phyloP scores from a whole-genome alignment of 2,113 vertebrate species.

The Cygnus buccinator region DNA sequence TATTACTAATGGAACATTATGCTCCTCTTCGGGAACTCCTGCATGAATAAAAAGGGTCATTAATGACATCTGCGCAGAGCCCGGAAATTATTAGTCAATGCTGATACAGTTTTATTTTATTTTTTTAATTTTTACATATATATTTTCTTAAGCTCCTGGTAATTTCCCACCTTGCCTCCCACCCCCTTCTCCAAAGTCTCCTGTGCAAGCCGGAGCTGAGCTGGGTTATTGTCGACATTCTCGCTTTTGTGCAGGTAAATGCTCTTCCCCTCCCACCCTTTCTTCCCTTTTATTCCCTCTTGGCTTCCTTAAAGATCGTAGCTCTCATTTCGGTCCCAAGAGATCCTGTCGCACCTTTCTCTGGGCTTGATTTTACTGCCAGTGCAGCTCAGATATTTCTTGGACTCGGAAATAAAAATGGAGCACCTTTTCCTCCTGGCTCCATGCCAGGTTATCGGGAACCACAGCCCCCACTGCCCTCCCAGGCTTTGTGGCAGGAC shows the following conservation, averaged over 20 bases:
- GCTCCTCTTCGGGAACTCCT: slow-evolving; percentile 79
- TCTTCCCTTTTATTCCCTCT: slow-evolving; percentile 55
- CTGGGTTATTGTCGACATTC: background rate
- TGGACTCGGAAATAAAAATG: background rate
- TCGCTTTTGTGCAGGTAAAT: slow-evolving; percentile 55
- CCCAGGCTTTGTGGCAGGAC: background rate
- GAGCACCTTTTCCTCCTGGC: too few species aligned
- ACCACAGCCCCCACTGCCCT: too few species aligned
- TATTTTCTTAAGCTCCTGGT: slow-evolving; percentile 57
- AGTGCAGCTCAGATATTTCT: background rate
- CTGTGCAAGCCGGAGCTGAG: slow-evolving; percentile 26
- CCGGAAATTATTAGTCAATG: slow-evolving; percentile 78
- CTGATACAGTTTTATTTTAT: slow-evolving; percentile 66
- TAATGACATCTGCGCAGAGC: slow-evolving; percentile 78
- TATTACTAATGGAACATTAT: slow-evolving; percentile 84
- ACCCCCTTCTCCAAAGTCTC: slow-evolving; percentile 51
- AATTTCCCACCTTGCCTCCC: slow-evolving; percentile 66
- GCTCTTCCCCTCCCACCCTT: slow-evolving; percentile 47
- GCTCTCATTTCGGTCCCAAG: slow-evolving; percentile 6
- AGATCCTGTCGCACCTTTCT: background rate
- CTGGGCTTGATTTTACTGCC: background rate
- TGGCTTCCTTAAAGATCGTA: slow-evolving; percentile 21
- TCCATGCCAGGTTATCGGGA: background rate
- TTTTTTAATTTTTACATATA: slow-evolving; percentile 67
- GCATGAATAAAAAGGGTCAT: slow-evolving; percentile 86